Evolutionary conservation across 1,140 invertebrate genomes (phyloP).

Genomic region (Choristoneura fumiferana): DNA sequence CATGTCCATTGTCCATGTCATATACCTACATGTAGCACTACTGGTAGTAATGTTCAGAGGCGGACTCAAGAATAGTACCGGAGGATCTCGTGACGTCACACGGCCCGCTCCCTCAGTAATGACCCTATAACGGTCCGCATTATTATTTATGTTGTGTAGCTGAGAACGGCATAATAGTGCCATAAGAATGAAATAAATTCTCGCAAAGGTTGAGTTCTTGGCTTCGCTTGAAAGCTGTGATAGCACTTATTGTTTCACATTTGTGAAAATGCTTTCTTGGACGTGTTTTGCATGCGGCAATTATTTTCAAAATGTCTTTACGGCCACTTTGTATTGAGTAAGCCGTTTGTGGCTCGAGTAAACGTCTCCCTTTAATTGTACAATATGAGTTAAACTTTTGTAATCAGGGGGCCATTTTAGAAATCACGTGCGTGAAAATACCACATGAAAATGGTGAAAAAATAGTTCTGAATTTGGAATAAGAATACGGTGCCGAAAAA

Average conservation of each 20-base stretch:
- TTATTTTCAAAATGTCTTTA: conserved; percentile 29
- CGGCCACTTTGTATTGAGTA: not conserved
- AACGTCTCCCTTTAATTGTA: conserved; percentile 4
- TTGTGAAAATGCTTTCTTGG: conserved; percentile 44
- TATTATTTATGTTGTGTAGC: conserved; percentile 77
- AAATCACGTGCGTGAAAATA: too few relatives aligned
- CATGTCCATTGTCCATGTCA: too few relatives aligned
- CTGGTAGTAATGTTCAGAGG: conserved; percentile 24
- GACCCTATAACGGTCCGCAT: conserved; percentile 70
- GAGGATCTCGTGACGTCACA: conserved; percentile 52
- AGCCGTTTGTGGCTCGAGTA: not conserved
- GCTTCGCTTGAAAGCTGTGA: conserved; percentile 53
- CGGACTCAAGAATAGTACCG: conserved; percentile 29
- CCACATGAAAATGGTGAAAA: too few relatives aligned
- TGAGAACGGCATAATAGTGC: conserved; percentile 72
- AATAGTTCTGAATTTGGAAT: too few relatives aligned
- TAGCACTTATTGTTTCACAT: conserved; percentile 57
- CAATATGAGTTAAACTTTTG: too few relatives aligned
- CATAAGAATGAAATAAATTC: conserved; percentile 75
- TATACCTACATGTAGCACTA: not conserved
- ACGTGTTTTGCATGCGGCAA: conserved; percentile 40
- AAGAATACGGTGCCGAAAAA: too few relatives aligned
- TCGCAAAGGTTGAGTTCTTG: conserved; percentile 66
- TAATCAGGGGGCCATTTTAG: too few relatives aligned
- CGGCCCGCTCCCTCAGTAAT: conserved; percentile 60